Percentiles rank a stretch among this genome's conserved stretches.
Evolutionary conservation across 2,113 vertebrate species (phyloP).

Genomic region (Lepus timidus): DNA sequence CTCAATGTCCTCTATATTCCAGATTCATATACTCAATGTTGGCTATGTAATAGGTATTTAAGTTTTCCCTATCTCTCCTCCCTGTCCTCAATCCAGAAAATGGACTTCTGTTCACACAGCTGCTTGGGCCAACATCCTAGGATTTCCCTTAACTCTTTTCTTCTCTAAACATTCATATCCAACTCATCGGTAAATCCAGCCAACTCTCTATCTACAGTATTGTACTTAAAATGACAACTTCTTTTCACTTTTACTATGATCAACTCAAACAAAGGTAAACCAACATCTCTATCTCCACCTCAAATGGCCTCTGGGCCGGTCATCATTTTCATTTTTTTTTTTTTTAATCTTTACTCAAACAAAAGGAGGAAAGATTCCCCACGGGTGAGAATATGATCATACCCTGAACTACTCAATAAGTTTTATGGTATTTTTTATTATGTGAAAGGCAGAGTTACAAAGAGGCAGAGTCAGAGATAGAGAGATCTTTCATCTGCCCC

Average conservation of each 20-base stretch:
- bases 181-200: neutral
- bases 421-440: no score
- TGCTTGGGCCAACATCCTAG: neutral
- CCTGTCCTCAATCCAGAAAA: neutral
- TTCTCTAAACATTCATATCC: neutral
- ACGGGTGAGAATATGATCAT: neutral
- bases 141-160: neutral
- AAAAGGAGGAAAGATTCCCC: neutral
- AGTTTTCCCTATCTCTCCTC: neutral
- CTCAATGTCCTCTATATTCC: neutral
- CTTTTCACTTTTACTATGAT: neutral
- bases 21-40: neutral
- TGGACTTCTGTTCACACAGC: neutral
- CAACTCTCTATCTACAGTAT: neutral
- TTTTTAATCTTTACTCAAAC: neutral
- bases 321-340: neutral
- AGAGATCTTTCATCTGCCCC: no score
- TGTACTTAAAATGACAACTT: neutral
- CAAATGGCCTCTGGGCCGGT: neutral
- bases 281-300: neutral
- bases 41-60: neutral
- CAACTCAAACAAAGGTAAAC: neutral
- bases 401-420: neutral
- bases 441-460: no score
- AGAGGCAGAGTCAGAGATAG: no score